Evolutionary conservation across 2,888 invertebrate species (phyloP), one percentile per base, ranked within the genome.

Genomic region (Cylindroiulus punctatus): DNA sequence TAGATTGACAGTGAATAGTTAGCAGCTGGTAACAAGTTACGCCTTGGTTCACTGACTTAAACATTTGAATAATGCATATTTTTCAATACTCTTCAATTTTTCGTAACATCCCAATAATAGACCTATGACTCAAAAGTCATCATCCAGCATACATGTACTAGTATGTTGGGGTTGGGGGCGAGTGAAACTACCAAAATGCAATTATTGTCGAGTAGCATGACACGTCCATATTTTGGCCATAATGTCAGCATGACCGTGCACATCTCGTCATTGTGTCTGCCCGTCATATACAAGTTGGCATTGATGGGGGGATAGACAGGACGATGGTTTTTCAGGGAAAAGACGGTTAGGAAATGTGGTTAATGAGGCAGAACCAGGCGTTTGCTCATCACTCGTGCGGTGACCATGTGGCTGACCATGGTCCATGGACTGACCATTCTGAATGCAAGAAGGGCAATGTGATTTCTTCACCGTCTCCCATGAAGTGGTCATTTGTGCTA

Each of bases 271-370:
- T 76, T 76, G 26, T 76, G 76, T 76, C 26, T 52, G n/a, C 52
- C 52, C 52, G 19, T 52, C n/a, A n/a, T 52, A 52, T 52, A 52
- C n/a, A 5, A 65, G 65, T 65, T 26, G 65, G 26, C 0, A 65
- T 7, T 19, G 47, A 47, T 47, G 47, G 65, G 26, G 65, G 26
- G 7, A 26, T 26, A 65, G 65, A 65, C 65, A 10, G 30, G 26
- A 76, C 32, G 76, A 76, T 76, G 76, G 14, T 36, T 76, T 76
- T 76, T 76, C 76, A 76, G 17, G 26, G 76, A 30, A 76, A 76
- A 76, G 76, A 32, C 76, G 76, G 76, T 76, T 76, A 30, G 76
- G 76, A 76, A 76, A 76, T 76, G 76, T 30, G 76, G 76, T 76
- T 76, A 76, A 76, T 76, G 76, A 76, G 76, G 76, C 76, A 30